These are phyloP conservation scores for Caenorhabditis japonica DNA, from an alignment of 2,888 invertebrate genomes.

Conservation along the genomic window DNA sequence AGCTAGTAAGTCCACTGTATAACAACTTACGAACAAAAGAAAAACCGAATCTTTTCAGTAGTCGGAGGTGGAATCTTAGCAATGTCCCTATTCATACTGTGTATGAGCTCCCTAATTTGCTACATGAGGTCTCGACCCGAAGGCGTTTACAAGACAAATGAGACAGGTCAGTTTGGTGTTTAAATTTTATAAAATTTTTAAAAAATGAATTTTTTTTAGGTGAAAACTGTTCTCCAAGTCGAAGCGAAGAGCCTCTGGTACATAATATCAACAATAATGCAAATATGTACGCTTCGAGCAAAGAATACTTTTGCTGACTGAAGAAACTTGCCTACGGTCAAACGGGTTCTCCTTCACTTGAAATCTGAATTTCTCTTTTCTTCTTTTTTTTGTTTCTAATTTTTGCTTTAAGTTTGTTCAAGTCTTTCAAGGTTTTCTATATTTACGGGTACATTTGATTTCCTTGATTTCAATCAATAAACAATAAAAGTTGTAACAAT, in stretches of 20 bases:
- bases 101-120: conserved; percentile 65
- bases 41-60: conserved; percentile 47
- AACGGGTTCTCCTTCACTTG: conserved; percentile 12
- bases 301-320: conserved; percentile 47
- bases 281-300: conserved; percentile 34
- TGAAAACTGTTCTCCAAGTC: conserved; percentile 52
- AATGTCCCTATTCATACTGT: conserved; percentile 58
- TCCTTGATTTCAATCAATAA: background rate
- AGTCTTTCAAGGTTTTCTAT: conserved; percentile 18
- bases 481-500: background rate
- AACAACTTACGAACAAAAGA: background rate
- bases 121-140: conserved; percentile 74
- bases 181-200: no score
- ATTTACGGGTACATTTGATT: conserved; percentile 20
- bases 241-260: conserved; percentile 54
- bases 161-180: conserved; percentile 32
- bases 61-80: conserved; percentile 62
- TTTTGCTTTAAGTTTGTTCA: no score
- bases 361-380: conserved; percentile 4
- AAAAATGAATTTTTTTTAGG: conserved; percentile 8
- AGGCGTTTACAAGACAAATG: conserved; percentile 76
- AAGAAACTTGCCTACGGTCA: conserved; percentile 1
- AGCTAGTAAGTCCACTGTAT: conserved; percentile 50
- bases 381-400: conserved; percentile 1
- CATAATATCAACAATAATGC: conserved; percentile 38